Conservation (phyloP, 2,113 vertebrate species). For the Podarcis cretensis region DNA sequence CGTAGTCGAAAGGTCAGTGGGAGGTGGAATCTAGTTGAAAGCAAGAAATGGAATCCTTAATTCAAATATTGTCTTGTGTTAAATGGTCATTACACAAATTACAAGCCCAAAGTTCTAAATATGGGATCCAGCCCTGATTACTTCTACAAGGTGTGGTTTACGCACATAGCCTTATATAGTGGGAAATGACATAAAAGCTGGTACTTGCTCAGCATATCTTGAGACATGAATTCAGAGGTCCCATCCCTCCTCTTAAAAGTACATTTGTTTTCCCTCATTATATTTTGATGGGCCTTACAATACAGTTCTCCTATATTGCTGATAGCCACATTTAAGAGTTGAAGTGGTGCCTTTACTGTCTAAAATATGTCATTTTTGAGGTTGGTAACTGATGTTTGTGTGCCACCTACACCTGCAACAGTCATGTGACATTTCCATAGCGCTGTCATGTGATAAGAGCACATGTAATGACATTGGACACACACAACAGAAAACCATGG, state of each 20-base stretch:
- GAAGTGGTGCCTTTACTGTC: no score
- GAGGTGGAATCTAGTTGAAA: background rate
- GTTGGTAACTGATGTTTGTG: background rate
- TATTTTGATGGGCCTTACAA: background rate
- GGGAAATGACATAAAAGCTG: background rate
- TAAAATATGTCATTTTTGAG: background rate
- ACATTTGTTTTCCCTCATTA: background rate
- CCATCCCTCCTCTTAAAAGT: background rate
- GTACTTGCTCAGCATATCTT: background rate
- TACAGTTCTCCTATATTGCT: background rate
- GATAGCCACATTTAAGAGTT: background rate
- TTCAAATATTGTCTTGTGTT: background rate
- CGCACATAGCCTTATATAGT: background rate
- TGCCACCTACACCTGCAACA: background rate
- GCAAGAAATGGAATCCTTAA: background rate
- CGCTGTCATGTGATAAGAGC: background rate
- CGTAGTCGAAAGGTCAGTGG: background rate
- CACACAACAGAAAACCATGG: no score
- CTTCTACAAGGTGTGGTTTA: no score
- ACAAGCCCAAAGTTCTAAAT: no score
- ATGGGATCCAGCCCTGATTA: no score
- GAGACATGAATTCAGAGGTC: background rate
- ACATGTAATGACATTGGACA: background rate
- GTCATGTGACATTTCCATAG: background rate
- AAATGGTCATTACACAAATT: background rate